phyloP scores from a whole-genome alignment of 2,797 vertebrate genomes.

The Cossypha niveicapilla region DNA sequence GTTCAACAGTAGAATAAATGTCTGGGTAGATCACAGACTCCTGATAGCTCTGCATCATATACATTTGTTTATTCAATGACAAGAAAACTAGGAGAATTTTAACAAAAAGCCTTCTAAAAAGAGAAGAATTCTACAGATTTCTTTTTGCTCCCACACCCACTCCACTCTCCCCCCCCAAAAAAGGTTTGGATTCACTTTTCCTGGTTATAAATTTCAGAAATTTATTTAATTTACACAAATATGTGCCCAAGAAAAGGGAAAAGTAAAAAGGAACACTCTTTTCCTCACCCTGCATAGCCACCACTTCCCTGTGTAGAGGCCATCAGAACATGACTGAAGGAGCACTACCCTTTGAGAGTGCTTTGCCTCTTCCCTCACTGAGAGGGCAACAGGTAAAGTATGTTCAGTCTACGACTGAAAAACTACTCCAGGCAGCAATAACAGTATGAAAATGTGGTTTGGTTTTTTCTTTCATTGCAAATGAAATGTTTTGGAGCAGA shows the following conservation, averaged over 20 bases:
- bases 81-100: not conserved
- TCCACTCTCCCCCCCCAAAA: accelerated
- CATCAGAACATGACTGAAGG: not conserved
- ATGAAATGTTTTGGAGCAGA: not conserved
- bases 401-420: not conserved
- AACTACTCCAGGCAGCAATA: not conserved
- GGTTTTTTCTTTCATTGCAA: not conserved
- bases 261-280: not conserved
- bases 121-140: accelerated
- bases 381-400: not conserved
- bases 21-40: not conserved
- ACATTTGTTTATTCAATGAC: not conserved
- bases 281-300: not conserved
- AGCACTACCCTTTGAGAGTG: accelerated
- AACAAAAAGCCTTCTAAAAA: not conserved
- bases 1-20: not conserved
- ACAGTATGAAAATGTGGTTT: accelerated
- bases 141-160: accelerated
- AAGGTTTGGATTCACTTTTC: not conserved
- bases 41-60: not conserved
- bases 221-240: not conserved
- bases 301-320: not conserved
- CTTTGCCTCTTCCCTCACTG: not conserved
- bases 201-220: not conserved
- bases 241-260: not conserved